Evolutionary conservation across 1,140 invertebrate species (phyloP), one percentile per base, ranked within the genome.

Genomic region (Drosophila eugracilis): DNA sequence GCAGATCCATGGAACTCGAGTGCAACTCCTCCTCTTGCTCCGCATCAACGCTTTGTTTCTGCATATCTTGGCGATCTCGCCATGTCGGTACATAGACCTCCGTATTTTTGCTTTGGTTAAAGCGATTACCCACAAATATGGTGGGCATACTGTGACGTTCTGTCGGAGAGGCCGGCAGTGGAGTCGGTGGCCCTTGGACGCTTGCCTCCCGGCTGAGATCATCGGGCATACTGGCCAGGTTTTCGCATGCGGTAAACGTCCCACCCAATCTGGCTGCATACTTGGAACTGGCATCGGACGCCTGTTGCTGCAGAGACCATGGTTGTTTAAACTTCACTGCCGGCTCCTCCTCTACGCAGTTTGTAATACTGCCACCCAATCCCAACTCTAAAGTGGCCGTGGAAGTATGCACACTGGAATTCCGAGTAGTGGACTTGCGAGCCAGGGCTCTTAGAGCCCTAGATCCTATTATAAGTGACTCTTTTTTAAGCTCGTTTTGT

Each of bases 201-300:
- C 22, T 34, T 1, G 53, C 22, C 21, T 34, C 28, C 26, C n/a
- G 19, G 47, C 42, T 71, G 84, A 78, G 74, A 88, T 92, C 65
- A 92, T 93, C 94, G 75, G 94, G 93, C 59, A 95, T 92, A 77
- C 93, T 94, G 6, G 93, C 92, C 65, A 95, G 86, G 92, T 95
- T 94, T 92, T 95, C 94, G 83, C 94, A 95, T 4, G 94, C 94
- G 84, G 93, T 93, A 53, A 93, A 94, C 0, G 92, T 91, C 28
- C 92, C 92, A 0, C 88, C 75, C 44, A 92, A 75, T 19, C 92
- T 91, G 24, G 92, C 92, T 58, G 92, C 92, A 75, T 93, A 94
- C 32, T 74, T 50, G 71, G 93, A 94, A 63, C 94, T 94, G 73
- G 93, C 92, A 75, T 94, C 93, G 5, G 93, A 94, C 55, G 92